These are phyloP conservation scores for Misgurnus anguillicaudatus DNA, from an alignment of 2,113 vertebrate genomes.

Conservation along the genomic window DNA sequence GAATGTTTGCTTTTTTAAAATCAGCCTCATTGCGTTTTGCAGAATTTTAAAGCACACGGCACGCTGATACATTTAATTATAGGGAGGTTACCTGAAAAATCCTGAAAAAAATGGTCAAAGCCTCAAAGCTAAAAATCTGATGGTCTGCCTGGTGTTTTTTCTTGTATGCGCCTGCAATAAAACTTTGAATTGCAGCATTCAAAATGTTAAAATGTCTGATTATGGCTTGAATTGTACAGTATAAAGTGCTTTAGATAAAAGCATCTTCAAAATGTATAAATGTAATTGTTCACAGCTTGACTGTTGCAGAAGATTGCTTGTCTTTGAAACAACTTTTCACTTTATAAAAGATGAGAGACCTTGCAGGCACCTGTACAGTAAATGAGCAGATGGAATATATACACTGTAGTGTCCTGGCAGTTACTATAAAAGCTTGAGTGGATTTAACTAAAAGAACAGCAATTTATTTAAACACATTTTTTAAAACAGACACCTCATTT, in stretches of 20 bases:
- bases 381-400: not conserved
- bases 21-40: conserved; percentile 16
- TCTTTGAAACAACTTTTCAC: not conserved
- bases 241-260: not conserved
- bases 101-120: not conserved
- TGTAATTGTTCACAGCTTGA: not conserved
- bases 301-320: not conserved
- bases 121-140: not conserved
- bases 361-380: not conserved
- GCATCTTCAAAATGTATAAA: not conserved
- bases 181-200: not conserved
- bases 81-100: not conserved
- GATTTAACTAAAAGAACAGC: not conserved
- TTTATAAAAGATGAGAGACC: conserved; percentile 1
- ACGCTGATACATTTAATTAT: not conserved
- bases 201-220: not conserved
- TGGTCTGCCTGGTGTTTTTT: not conserved
- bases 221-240: not conserved
- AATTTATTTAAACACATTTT: conserved; percentile 1
- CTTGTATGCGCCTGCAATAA: not conserved
- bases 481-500: not conserved
- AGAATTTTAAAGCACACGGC: not conserved
- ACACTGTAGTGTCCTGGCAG: not conserved
- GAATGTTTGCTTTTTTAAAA: conserved; percentile 5
- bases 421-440: not conserved